Evolutionary conservation across 2,888 invertebrate species (phyloP), one percentile per base, ranked within the genome.

Genomic region (Vanessa cardui): DNA sequence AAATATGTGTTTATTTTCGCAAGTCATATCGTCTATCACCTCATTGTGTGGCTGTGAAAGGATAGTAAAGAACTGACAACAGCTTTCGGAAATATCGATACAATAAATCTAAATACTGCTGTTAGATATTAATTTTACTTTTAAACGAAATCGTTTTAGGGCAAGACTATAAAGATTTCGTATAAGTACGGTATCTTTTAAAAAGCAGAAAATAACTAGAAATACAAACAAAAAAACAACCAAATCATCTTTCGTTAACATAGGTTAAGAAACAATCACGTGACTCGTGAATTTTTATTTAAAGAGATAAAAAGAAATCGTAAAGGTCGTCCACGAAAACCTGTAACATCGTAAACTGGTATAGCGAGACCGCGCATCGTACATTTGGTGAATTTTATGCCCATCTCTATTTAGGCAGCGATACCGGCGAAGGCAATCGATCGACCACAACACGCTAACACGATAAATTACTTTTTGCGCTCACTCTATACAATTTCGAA

Each of bases 401-500:
- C 84, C 86, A 86, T 88, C 88, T 89, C 88, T 85, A 86, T 88
- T 83, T 84, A 81, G 84, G 80, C 81, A 80, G 77, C 79, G 74
- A 79, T 79, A 80, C 81, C 79, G 78, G 77, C 77, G 78, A 77
- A 79, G 78, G 73, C 78, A 83, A 91, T 91, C 90, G 92, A 92
- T 91, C 85, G 83, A 73, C 72, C 76, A 70, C 81, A 78, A 81
- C 91, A 92, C 91, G 91, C 90, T 73, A 90, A 81, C 77, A 75
- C 87, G 81, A 90, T 90, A 87, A 88, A 87, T 89, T 87, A 90
- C 88, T 92, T 91, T 91, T 90, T 89, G 85, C 83, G 83, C 78
- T 83, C 81, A 79, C 82, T 85, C 77, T 72, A 80, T 77, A 80
- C 80, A 81, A 79, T 83, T 76, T 80, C 82, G 81, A 82, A 83